Evolutionary conservation across 2,797 vertebrate genomes (phyloP).

Genomic region (Iguana delicatissima): DNA sequence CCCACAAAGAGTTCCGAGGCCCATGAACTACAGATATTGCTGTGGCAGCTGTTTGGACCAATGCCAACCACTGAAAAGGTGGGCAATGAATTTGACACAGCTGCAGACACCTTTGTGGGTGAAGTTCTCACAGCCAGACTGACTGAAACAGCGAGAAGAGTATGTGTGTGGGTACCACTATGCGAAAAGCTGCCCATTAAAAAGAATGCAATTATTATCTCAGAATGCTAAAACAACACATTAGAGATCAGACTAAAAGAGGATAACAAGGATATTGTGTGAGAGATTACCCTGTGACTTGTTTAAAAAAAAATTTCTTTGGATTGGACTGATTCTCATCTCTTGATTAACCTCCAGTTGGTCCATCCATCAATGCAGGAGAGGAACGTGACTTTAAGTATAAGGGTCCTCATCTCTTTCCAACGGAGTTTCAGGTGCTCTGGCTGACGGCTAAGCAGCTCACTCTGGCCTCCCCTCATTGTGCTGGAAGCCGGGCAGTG

Average conservation of each 20-base stretch:
- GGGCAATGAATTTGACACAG: constrained; percentile 70
- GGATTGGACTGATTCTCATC: rapidly evolving
- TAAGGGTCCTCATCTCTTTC: constrained; percentile 81
- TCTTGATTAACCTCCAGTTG: constrained; percentile 92
- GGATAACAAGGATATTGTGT: no score
- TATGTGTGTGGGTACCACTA: background rate
- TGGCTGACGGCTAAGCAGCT: constrained; percentile 75
- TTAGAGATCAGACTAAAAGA: background rate
- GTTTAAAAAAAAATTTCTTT: no score
- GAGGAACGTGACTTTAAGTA: constrained; percentile 77
- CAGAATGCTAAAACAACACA: no score
- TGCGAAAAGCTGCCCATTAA: no score
- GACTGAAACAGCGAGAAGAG: background rate
- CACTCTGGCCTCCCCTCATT: constrained; percentile 56
- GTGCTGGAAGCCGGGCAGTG: constrained; percentile 62
- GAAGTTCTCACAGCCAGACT: rapidly evolving
- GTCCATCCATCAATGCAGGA: constrained; percentile 79
- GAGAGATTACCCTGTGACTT: background rate
- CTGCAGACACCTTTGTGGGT: constrained; percentile 33
- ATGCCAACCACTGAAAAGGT: background rate
- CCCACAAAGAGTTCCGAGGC: constrained; percentile 10
- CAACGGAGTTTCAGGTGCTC: constrained; percentile 90
- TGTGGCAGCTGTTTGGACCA: constrained; percentile 68
- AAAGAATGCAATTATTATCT: no score
- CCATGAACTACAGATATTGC: constrained; percentile 37